Percentiles rank a stretch among this genome's conserved stretches.
Conservation (phyloP, 1,140 invertebrate species). For the Oryctes rhinoceros region DNA sequence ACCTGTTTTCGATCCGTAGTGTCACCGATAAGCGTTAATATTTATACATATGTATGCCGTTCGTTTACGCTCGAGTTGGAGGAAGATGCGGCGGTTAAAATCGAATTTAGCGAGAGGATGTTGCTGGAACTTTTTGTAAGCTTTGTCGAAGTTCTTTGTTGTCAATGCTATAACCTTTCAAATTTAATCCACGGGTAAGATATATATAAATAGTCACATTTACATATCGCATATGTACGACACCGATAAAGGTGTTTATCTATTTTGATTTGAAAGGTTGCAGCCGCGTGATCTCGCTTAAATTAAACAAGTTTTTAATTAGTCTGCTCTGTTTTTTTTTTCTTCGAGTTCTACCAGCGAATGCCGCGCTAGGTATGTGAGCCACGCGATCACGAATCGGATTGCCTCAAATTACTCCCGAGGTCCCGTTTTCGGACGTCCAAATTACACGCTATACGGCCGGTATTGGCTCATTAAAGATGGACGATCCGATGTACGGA, state of each 20-base stretch:
- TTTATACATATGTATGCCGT: background rate
- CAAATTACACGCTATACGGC: background rate
- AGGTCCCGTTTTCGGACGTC: background rate
- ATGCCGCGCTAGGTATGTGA: background rate
- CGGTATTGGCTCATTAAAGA: background rate
- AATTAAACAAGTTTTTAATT: slow-evolving; percentile 11
- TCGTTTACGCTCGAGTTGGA: too few relatives aligned
- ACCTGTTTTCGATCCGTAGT: background rate
- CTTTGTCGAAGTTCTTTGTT: too few relatives aligned
- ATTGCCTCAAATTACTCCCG: background rate
- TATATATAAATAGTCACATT: too few relatives aligned
- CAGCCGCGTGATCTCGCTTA: background rate
- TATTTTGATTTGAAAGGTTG: background rate
- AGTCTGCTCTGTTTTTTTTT: background rate
- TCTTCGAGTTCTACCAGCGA: background rate
- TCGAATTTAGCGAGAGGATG: too few relatives aligned
- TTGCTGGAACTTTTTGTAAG: too few relatives aligned
- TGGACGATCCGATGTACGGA: background rate
- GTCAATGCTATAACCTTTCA: too few relatives aligned
- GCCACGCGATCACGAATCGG: background rate
- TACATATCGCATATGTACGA: too few relatives aligned
- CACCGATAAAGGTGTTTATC: background rate
- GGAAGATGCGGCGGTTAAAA: too few relatives aligned
- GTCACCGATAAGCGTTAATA: background rate
- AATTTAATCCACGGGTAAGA: too few relatives aligned